phyloP scores from a whole-genome alignment of 64 coral and sea anemone genomes.

The Trachythela sp. region DNA sequence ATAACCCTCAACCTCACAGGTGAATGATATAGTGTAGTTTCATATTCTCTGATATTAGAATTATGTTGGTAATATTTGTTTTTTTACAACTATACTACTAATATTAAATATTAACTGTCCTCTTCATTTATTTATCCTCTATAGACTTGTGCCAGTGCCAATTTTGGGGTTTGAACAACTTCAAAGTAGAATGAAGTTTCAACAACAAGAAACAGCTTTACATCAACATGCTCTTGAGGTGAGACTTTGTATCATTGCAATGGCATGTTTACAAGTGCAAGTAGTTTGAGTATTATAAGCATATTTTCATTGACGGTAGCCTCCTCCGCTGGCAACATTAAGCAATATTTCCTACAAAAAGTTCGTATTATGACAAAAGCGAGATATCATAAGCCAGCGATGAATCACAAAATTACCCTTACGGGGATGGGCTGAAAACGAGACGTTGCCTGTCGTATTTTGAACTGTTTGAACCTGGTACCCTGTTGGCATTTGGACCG shows the following conservation, averaged over 20 bases:
- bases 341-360: not conserved
- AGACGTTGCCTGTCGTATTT: no score
- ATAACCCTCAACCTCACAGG: conserved; percentile 84
- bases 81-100: no score
- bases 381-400: no score
- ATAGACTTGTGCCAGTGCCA: conserved; percentile 75
- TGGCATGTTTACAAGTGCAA: not conserved
- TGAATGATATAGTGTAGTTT: conserved; percentile 14
- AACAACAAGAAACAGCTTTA: conserved; percentile 87
- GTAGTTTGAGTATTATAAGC: not conserved
- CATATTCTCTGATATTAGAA: not conserved
- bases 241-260: not conserved
- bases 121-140: not conserved
- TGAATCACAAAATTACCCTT: no score
- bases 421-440: no score
- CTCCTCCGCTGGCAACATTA: no score
- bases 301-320: not conserved
- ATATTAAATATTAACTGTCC: not conserved
- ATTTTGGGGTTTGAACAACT: conserved; percentile 91
- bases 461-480: no score
- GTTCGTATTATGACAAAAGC: no score
- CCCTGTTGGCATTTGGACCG: no score
- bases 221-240: conserved; percentile 71
- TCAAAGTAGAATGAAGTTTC: conserved; percentile 72
- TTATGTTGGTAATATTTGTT: not conserved